A percentile compares a stretch with the other conserved stretches of the same genome.
These are phyloP conservation scores for Xestia rhomboidea DNA, from an alignment of 2,888 invertebrate species.

Conservation along the genomic window DNA sequence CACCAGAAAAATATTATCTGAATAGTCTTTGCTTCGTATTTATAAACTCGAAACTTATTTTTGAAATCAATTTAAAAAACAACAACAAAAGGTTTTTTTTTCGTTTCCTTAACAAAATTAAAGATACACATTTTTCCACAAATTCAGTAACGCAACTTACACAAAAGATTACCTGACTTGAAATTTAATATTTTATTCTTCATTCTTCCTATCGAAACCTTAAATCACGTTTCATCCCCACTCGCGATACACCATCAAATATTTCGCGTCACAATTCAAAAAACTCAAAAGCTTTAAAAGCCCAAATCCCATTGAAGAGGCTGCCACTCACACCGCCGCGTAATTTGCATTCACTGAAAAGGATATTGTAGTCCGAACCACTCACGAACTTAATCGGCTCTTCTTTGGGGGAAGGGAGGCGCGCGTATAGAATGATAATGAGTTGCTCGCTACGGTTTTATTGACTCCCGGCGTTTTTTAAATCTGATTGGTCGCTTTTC, in stretches of 20 bases:
- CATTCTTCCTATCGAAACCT: constrained; percentile 5
- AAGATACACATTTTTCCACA: neutral
- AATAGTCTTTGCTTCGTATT: neutral
- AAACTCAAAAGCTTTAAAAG: constrained; percentile 52
- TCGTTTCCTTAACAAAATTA: neutral
- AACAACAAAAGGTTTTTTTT: neutral
- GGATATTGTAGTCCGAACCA: constrained; percentile 71
- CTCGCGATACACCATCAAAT: constrained; percentile 34
- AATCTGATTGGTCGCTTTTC: constrained; percentile 74
- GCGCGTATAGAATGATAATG: constrained; percentile 65
- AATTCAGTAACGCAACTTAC: neutral
- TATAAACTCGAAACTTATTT: neutral
- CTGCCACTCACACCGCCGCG: constrained; percentile 63
- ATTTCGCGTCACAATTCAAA: constrained; percentile 32
- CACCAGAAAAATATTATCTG: constrained; percentile 35
- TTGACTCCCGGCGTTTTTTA: constrained; percentile 78
- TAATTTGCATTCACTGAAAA: constrained; percentile 70
- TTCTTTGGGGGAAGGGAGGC: constrained; percentile 47
- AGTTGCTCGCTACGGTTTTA: constrained; percentile 72
- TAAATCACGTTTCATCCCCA: constrained; percentile 3
- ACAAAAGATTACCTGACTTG: neutral
- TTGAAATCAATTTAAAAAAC: neutral
- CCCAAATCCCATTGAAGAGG: constrained; percentile 48
- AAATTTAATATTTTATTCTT: constrained; percentile 13
- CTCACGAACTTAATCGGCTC: constrained; percentile 75